These are phyloP conservation scores for Agriopis aurantiaria DNA, from an alignment of 2,888 invertebrate species.

Conservation along the genomic window DNA sequence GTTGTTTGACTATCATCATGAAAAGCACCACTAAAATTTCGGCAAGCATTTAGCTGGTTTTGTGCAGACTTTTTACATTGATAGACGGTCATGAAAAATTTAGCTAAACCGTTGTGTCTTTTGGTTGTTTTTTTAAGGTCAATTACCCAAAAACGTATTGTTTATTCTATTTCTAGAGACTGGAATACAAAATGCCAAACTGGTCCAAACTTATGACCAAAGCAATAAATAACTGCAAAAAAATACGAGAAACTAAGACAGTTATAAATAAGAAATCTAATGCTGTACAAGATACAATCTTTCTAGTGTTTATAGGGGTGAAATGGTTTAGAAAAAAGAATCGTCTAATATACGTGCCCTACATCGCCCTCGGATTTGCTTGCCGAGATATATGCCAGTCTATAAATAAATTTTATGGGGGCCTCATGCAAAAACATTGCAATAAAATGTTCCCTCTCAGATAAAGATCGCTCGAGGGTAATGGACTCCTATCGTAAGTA, in stretches of 20 bases:
- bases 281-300: constrained; percentile 5
- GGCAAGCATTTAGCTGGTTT: too few species aligned
- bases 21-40: too few species aligned
- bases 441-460: constrained; percentile 30
- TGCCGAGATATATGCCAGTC: constrained; percentile 28
- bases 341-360: constrained; percentile 24
- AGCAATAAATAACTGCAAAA: constrained; percentile 3
- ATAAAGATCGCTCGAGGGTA: constrained; percentile 24
- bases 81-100: too few species aligned
- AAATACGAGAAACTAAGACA: constrained; percentile 2
- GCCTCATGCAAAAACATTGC: constrained; percentile 37
- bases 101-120: too few species aligned
- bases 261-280: constrained; percentile 9
- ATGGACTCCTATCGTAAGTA: constrained; percentile 28
- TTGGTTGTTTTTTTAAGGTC: background rate
- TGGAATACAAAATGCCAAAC: background rate
- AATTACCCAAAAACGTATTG: too few species aligned
- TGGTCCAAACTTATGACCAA: background rate
- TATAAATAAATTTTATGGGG: constrained; percentile 36
- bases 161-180: too few species aligned
- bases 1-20: too few species aligned
- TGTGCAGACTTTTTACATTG: too few species aligned
- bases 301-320: background rate
- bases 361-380: constrained; percentile 31
- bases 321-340: constrained; percentile 23